phyloP scores from a whole-genome alignment of 2,113 vertebrate species.

The Bubo blakistoni region DNA sequence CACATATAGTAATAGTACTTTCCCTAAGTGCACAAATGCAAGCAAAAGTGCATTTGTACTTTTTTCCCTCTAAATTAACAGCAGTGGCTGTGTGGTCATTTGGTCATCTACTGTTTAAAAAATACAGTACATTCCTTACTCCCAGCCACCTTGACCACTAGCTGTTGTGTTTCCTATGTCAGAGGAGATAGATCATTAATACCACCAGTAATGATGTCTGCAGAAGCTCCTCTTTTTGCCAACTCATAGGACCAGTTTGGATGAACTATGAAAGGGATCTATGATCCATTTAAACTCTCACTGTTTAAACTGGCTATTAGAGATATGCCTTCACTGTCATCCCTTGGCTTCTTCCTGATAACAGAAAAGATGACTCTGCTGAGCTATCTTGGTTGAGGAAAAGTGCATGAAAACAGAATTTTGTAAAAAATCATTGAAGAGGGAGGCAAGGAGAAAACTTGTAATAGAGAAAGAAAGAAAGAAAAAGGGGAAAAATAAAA shows the following conservation, averaged over 20 bases:
- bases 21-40: background rate
- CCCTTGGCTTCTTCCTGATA: background rate
- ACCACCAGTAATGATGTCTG: conserved; percentile 22
- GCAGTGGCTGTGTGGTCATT: background rate
- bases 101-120: background rate
- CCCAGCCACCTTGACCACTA: conserved; percentile 26
- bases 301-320: background rate
- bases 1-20: background rate
- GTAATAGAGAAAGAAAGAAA: background rate
- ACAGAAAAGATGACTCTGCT: background rate
- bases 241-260: background rate
- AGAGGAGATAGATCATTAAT: conserved; percentile 36
- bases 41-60: background rate
- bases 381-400: background rate
- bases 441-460: background rate
- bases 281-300: background rate
- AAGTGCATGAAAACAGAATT: background rate
- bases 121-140: conserved; percentile 22
- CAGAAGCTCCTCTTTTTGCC: background rate
- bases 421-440: background rate
- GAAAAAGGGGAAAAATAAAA: background rate
- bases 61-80: background rate
- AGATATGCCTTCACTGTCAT: background rate
- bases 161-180: background rate
- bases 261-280: background rate